Percentiles rank a stretch among this genome's conserved stretches.
These are phyloP conservation scores for Sturmia bella DNA, from an alignment of 2,888 invertebrate species.

Conservation along the genomic window DNA sequence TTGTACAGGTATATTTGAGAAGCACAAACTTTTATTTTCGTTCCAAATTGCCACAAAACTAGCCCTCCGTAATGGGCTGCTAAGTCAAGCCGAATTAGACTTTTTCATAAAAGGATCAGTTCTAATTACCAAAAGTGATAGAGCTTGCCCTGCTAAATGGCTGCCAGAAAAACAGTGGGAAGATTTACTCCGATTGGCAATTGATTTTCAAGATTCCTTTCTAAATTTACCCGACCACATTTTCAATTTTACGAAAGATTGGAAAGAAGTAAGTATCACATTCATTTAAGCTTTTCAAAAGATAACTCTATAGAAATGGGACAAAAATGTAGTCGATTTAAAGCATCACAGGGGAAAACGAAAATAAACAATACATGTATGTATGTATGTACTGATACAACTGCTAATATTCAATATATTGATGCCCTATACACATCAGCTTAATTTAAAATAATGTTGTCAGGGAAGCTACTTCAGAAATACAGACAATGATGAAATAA, in stretches of 20 bases:
- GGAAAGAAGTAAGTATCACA: constrained; percentile 86
- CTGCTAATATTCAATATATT: too few relatives aligned
- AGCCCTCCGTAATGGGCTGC: constrained; percentile 86
- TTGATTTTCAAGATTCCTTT: constrained; percentile 87
- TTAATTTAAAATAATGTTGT: too few relatives aligned
- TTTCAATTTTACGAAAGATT: constrained; percentile 82
- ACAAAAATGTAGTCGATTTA: too few relatives aligned
- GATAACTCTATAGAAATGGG: too few relatives aligned
- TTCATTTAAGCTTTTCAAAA: too few relatives aligned
- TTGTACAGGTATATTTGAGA: constrained; percentile 95
- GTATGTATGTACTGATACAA: too few relatives aligned
- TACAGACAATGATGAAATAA: too few relatives aligned
- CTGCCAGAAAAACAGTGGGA: constrained; percentile 90
- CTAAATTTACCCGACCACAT: constrained; percentile 86
- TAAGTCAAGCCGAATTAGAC: constrained; percentile 89
- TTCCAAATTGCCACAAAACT: constrained; percentile 94
- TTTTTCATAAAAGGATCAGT: constrained; percentile 96
- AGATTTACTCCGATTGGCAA: constrained; percentile 88
- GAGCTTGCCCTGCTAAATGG: constrained; percentile 88
- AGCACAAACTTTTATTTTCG: constrained; percentile 93
- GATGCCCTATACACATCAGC: too few relatives aligned
- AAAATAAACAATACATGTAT: too few relatives aligned
- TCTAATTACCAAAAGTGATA: constrained; percentile 87
- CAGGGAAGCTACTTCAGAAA: too few relatives aligned
- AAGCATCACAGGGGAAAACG: too few relatives aligned